Evolutionary conservation across 1,140 invertebrate species (phyloP).

Genomic region (Drepana arcuata): DNA sequence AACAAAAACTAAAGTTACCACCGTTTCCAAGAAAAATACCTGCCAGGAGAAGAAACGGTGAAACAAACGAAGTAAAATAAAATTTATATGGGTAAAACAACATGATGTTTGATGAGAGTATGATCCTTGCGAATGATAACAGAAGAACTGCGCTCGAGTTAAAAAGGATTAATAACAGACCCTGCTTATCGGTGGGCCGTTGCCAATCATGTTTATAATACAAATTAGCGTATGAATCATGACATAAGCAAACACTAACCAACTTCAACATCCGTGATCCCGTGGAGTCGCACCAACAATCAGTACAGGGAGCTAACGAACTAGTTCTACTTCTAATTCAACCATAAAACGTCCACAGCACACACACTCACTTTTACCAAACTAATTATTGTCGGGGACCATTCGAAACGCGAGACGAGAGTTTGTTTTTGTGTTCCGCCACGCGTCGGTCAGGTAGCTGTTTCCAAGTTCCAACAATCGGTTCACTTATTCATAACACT

Average conservation of each 20-base stretch:
- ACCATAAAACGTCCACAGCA: conserved; percentile 53
- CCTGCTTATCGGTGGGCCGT: background rate
- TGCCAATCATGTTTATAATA: background rate
- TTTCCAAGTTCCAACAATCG: conserved; percentile 26
- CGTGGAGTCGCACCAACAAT: conserved; percentile 20
- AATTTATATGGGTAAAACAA: background rate
- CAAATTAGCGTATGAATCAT: conserved; percentile 7
- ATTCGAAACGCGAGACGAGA: conserved; percentile 49
- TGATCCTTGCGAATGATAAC: no score
- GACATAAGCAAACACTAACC: conserved; percentile 37
- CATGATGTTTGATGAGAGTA: background rate
- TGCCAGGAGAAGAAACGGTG: no score
- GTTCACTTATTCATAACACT: conserved; percentile 52
- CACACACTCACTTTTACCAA: conserved; percentile 67
- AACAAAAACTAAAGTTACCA: no score
- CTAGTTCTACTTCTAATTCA: conserved; percentile 51
- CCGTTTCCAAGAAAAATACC: no score
- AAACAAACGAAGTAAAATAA: background rate
- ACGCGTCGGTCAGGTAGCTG: conserved; percentile 31
- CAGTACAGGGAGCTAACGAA: conserved; percentile 28
- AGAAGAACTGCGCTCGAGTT: background rate
- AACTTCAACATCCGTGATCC: conserved; percentile 55
- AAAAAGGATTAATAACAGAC: background rate
- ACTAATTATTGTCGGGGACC: conserved; percentile 50
- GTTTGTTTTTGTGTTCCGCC: conserved; percentile 49